Base-by-base conservation (phyloP, 2,797 vertebrate species). In the Sternarchorhynchus goeldii region DNA sequence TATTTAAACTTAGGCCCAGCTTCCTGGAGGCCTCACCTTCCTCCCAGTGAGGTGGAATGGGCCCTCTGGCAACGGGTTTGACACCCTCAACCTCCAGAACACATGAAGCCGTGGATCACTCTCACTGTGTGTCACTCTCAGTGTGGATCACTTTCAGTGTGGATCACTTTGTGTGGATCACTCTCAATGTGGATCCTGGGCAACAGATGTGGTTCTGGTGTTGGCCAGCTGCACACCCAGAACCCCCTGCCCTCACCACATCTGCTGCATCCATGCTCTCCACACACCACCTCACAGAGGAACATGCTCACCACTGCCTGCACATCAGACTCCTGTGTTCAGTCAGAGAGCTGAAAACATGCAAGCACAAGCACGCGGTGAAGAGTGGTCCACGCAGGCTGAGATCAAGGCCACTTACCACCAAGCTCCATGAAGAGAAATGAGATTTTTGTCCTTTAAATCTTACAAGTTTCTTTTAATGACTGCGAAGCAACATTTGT, bases 1-100 rank as follows among this genome's bases (percentile, higher is more conserved):
- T 89, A 90, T 91, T 91, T 91, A 90, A 89, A 91, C 88, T 92
- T 91, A 92, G 91, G 88, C 91, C 91, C 88, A 85, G 81, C 10
- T 50, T 50, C 45, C 45, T 50, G 45, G 45, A 50, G 45, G 14
- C 45, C 41, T 50, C 12, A 10, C 45, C 45, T 50, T 1, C 14
- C 45, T 10, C 39, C 5, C 2, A 41, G 39, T 41, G 1, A 41
- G 39, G 39, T 6, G 39, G 39, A 41, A 5, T 41, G 45, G 56
- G 2, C 1, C 67, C 17, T 18, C 0, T 66, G 80, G 81, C 85
- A 85, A 70, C 86, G 79, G 85, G 83, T 91, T 90, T 86, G 79
- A 77, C 60, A 83, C 82, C 66, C 77, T 86, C 87, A 91, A 88
- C 82, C 78, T 84, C 39, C 84, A 83, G 79, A 85, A 79, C 83